Percentiles rank a stretch among this genome's conserved stretches.
These are phyloP conservation scores for Petaurus breviceps DNA, from an alignment of 2,113 vertebrate species.

Conservation along the genomic window DNA sequence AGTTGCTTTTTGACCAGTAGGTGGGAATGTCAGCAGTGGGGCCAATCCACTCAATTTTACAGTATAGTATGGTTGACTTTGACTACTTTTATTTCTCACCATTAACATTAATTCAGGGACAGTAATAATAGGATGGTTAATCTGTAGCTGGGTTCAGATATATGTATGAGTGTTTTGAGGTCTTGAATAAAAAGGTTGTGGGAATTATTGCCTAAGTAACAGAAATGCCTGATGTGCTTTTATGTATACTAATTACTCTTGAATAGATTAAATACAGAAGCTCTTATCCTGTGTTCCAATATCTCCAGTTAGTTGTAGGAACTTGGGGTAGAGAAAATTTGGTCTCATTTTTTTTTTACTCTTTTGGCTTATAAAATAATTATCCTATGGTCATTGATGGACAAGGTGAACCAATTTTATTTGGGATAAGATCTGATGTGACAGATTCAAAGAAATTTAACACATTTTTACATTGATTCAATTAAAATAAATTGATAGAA, in stretches of 20 bases:
- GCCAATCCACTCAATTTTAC: slow-evolving; percentile 14
- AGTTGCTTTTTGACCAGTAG: slow-evolving; percentile 23
- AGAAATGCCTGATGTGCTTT: slow-evolving; percentile 11
- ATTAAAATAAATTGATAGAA: background rate
- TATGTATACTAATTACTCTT: background rate
- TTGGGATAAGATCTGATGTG: background rate
- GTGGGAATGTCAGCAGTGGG: slow-evolving; percentile 18
- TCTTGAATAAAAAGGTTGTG: slow-evolving; percentile 23
- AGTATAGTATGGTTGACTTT: slow-evolving; percentile 4
- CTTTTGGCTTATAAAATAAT: slow-evolving; percentile 25
- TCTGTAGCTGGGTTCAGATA: slow-evolving; percentile 27
- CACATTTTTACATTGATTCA: background rate
- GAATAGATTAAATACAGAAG: slow-evolving; percentile 20
- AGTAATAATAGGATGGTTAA: slow-evolving; percentile 16
- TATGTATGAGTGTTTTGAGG: slow-evolving; percentile 53
- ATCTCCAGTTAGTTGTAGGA: slow-evolving; percentile 7
- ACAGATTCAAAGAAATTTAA: background rate
- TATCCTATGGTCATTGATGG: background rate
- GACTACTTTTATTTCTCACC: slow-evolving; percentile 13
- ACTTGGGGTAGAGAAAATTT: background rate
- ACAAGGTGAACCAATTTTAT: background rate
- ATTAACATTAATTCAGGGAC: slow-evolving; percentile 50
- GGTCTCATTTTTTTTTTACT: background rate
- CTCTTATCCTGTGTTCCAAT: background rate
- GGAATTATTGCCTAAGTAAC: background rate